Base-by-base conservation (phyloP, 23 tunicate genomes). In the Corella eumyota region DNA sequence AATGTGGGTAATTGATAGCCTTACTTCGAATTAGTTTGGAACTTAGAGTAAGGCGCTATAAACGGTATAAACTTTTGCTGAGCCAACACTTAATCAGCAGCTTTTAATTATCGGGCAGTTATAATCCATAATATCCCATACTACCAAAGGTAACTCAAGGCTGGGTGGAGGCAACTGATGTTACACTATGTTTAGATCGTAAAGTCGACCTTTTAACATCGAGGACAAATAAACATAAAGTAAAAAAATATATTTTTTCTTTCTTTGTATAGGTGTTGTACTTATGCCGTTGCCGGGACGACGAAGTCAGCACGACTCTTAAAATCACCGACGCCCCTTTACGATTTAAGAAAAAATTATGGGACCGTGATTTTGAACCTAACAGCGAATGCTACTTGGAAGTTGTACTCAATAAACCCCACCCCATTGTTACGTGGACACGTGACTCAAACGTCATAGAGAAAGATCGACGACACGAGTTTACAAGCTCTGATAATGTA, bases 361-460 rank as follows among this genome's bases (percentile, higher is more conserved):
- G 80, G 70, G 81, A 84, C 46, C 60, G 70, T 32, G 80, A 72
- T 36, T 69, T 76, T 69, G 80, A 84, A 34, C 94, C 94, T 0
- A 67, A 58, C 67, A 75, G 73, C 35, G 45, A 56, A 6, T 80
- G 81, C 67, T 15, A 48, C 32, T 68, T 84, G 38, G 83, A 70
- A 38, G 79, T 90, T 40, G 59, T 55, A 65, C 62, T 90, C n/a
- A 78, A 79, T 46, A 78, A 79, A 61, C 72, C 82, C 15, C 48
- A 47, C 38, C 29, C 67, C 4, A 78, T 79, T 44, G 85, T 90
- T 5, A 63, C 62, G 0, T 90, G 97, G 97, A 69, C 72, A 30
- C 70, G 69, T 4, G 94, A 84, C 34, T 73, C 84, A 22, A 52
- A 75, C 36, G 53, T 55, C 21, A 66, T 84, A 28, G 75, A 84